Evolutionary conservation across 2,888 invertebrate species (phyloP).

Genomic region (Miltochrista miniata): DNA sequence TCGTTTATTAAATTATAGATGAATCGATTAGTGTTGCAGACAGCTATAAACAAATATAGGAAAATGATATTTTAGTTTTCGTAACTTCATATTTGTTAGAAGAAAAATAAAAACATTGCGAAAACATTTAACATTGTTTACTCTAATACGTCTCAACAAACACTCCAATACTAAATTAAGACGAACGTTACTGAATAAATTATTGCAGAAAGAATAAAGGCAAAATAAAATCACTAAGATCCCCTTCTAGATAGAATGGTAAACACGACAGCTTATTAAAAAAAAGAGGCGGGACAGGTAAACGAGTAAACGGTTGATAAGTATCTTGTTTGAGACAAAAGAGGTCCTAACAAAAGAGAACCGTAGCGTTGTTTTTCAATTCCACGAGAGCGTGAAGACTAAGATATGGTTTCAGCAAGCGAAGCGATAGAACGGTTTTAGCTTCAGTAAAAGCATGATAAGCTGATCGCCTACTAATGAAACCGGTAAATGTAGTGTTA

Average conservation of each 20-base stretch:
- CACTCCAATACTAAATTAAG: constrained; percentile 21
- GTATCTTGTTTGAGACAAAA: constrained; percentile 78
- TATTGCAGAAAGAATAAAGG: constrained; percentile 35
- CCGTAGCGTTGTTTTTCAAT: constrained; percentile 70
- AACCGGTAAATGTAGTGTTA: constrained; percentile 13
- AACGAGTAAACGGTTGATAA: constrained; percentile 75
- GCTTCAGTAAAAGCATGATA: constrained; percentile 20
- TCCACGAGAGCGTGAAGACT: constrained; percentile 44
- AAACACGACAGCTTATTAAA: constrained; percentile 57
- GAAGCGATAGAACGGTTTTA: constrained; percentile 9
- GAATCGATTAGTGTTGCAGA: no score
- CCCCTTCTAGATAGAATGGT: constrained; percentile 33
- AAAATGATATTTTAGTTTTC: no score
- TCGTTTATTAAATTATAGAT: no score
- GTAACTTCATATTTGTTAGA: no score
- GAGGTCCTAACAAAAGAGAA: constrained; percentile 62
- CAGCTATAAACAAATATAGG: no score
- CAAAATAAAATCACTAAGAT: constrained; percentile 36
- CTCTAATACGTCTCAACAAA: constrained; percentile 11
- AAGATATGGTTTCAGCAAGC: constrained; percentile 26
- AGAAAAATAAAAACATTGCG: neutral
- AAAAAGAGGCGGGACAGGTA: constrained; percentile 65
- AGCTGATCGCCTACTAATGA: constrained; percentile 12
- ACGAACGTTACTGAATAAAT: constrained; percentile 36
- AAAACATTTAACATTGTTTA: constrained; percentile 9